Percentiles rank a stretch among this genome's conserved stretches.
Conservation (phyloP, 2,113 vertebrate species). For the Tachysurus fulvidraco region DNA sequence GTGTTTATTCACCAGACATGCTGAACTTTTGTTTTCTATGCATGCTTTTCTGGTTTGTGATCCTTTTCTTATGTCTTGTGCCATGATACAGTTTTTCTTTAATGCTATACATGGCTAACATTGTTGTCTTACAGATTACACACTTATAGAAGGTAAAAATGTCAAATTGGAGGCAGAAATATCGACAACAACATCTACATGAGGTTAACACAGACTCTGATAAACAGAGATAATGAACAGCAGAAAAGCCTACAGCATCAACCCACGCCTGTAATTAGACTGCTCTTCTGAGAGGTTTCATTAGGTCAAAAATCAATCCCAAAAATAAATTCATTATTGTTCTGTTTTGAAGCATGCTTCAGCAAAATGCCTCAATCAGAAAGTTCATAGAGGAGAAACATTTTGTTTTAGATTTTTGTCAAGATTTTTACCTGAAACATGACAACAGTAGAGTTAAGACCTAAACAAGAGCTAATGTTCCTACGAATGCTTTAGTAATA, state of each 20-base stretch:
- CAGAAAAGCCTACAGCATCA: not conserved
- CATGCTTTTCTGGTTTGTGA: not conserved
- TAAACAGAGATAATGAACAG: not conserved
- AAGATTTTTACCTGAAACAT: not conserved
- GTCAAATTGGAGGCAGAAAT: not conserved
- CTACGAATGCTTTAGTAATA: not conserved
- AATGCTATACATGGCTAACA: not conserved
- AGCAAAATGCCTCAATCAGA: not conserved
- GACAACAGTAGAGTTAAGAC: too few relatives aligned
- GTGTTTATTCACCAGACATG: not conserved
- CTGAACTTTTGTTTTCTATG: not conserved
- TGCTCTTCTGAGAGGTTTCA: not conserved
- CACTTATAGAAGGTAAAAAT: not conserved
- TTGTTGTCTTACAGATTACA: not conserved
- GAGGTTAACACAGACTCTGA: not conserved
- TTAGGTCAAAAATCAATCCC: not conserved
- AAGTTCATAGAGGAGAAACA: not conserved
- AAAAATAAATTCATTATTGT: not conserved
- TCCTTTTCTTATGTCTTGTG: not conserved
- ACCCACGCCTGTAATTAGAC: not conserved
- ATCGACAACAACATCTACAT: not conserved
- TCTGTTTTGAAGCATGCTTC: not conserved
- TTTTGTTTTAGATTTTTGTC: not conserved
- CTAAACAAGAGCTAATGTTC: not conserved
- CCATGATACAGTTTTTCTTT: not conserved